phyloP scores from a whole-genome alignment of 2,888 invertebrate genomes.

The Harpalus rubripes region DNA sequence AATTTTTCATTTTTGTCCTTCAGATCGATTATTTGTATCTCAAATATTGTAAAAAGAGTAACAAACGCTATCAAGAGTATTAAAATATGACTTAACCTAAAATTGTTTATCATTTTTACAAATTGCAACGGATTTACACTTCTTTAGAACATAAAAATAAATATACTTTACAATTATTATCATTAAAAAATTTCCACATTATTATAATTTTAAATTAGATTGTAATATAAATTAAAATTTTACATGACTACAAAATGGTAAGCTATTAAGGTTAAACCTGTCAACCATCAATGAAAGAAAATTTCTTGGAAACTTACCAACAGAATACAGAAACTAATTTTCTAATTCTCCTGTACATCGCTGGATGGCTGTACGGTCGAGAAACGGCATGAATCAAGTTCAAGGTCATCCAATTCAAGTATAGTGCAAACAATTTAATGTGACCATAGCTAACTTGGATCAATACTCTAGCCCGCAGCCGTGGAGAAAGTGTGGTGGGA shows the following conservation, averaged over 20 bases:
- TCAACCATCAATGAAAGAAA: not conserved
- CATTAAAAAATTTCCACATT: not conserved
- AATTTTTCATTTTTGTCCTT: constrained; percentile 75
- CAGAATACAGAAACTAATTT: not conserved
- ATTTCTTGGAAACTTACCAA: not conserved
- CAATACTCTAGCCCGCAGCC: too few relatives aligned
- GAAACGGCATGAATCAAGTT: not conserved
- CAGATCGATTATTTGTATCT: constrained; percentile 74
- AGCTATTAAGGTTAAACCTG: not conserved
- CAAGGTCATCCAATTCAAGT: not conserved
- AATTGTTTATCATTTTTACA: constrained; percentile 43
- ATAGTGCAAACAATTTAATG: too few relatives aligned
- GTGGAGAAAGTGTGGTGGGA: too few relatives aligned
- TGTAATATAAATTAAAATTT: constrained; percentile 9
- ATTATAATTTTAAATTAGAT: not conserved
- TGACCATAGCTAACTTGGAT: too few relatives aligned
- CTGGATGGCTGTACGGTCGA: not conserved
- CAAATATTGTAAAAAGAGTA: constrained; percentile 70
- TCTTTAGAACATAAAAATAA: constrained; percentile 2
- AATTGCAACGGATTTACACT: not conserved
- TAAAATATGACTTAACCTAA: constrained; percentile 60
- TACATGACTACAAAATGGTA: constrained; percentile 7
- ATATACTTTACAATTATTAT: not conserved
- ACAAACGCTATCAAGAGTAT: constrained; percentile 53
- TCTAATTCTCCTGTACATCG: not conserved